Base-by-base conservation (phyloP, 2,888 invertebrate species). In the Andrena hattorfiana region DNA sequence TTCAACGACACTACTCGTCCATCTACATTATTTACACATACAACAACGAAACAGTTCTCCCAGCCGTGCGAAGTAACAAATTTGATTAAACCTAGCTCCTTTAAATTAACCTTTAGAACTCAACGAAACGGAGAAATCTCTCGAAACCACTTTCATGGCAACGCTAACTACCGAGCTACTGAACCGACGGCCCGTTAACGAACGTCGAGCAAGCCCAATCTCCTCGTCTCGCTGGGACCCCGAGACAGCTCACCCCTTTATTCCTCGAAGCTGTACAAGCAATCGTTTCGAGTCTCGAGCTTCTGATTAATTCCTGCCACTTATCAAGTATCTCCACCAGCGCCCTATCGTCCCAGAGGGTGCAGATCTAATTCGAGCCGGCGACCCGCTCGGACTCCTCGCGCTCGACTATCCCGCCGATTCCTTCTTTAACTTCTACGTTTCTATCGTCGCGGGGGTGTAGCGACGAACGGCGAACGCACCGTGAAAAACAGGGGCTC, bases 101-200 rank as follows among this genome's bases (percentile, higher is more conserved):
- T 49, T 16, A 48, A 16, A 23, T 51, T 23, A 28, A 76, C 20
- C 8, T n/a, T 63, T 54, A 30, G 54, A 77, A 35, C 49, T 20
- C 49, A 26, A 28, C 28, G 54, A 4, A 13, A 26, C 56, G 28
- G 13, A 10, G 20, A 51, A 28, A 30, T 28, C 30, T 42, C 51
- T 54, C 1, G 42, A 32, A 51, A 28, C n/a, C 48, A 20, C 32
- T 23, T 35, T 56, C n/a, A 2, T 62, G 10, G 20, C 67, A 42
- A 66, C 23, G 10, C 60, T 30, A 68, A 72, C 62, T 42, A 51
- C 56, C 30, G 20, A 68, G 13, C 49, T n/a, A 49, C 42, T 62
- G 20, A 32, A 70, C 20, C 51, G 59, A 48, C 59, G 23, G 20
- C n/a, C 49, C 35, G 74, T 74, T 54, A 54, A 80, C 78, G 32